Base-by-base conservation (phyloP, 2,797 vertebrate species). In the Hydrolagus colliei region DNA sequence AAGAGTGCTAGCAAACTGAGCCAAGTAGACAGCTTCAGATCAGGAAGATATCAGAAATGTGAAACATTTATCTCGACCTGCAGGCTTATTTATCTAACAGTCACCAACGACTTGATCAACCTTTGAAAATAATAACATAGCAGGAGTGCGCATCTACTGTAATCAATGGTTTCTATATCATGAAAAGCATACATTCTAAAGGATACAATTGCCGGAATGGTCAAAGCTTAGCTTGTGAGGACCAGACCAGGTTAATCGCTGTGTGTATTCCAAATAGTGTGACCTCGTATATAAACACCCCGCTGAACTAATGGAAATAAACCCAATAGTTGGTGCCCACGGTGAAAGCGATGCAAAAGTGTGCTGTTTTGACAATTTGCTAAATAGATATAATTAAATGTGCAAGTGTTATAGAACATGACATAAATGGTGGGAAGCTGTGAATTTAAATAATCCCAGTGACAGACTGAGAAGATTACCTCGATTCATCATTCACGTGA, bases 351-450 rank as follows among this genome's bases (percentile, higher is more conserved):
- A 77, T 52, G 41, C 75, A 77, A 77, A 77, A 77, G 61, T n/a
- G 75, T 6, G 61, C 75, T 77, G 75, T 77, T 77, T 77, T 61
- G 75, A 77, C 52, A 77, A 77, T 77, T 77, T 77, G 75, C n/a
- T 9, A 80, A 80, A 41, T 65, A 80, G 22, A 65, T 80, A 62
- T 82, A 67, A 82, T 82, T 82, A 67, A 82, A 82, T 82, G 13
- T 67, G 78, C 32, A 82, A 82, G 78, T 82, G 78, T 65, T 68
- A 67, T 63, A 82, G 62, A 82, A 82, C 62, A 82, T 65, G 14
- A 67, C 35, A 68, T 82, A 77, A 77, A 52, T 82, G 78, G 27
- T 82, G 62, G 61, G 78, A 82, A 82, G 78, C 78, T 82, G 78
- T 82, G 78, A 82, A 82, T 41, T 65, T 82, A 82, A 82, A 82